phyloP scores from a whole-genome alignment of 37 sponge, comb jelly and placozoan genomes.

The Beroe forskalii region DNA sequence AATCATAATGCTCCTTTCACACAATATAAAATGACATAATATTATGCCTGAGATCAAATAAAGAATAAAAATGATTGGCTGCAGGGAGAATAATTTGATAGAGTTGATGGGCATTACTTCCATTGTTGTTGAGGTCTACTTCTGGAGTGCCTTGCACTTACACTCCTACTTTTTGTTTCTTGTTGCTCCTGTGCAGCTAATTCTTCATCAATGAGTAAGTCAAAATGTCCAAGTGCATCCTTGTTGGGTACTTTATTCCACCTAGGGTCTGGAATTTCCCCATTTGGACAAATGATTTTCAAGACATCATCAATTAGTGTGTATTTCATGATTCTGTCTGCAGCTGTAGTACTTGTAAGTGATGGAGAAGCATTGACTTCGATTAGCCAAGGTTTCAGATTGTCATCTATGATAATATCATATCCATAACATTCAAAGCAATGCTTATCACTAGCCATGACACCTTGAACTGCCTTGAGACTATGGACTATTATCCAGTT shows the following conservation, averaged over 20 bases:
- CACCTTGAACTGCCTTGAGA: conserved; percentile 89
- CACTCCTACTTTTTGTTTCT: conserved; percentile 58
- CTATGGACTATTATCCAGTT: conserved; percentile 94
- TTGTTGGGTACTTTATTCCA: conserved; percentile 62
- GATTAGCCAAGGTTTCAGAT: conserved; percentile 96
- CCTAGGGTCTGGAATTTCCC: conserved; percentile 66
- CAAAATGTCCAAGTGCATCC: conserved; percentile 20
- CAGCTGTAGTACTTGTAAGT: conserved; percentile 82
- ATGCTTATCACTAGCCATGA: conserved; percentile 90
- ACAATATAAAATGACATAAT: too few species aligned
- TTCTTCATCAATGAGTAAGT: conserved; percentile 59
- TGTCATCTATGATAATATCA: conserved; percentile 90
- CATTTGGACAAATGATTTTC: conserved; percentile 82
- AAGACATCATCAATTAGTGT: conserved; percentile 83
- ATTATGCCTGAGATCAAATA: too few species aligned
- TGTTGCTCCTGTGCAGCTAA: conserved; percentile 57
- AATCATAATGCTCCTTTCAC: too few species aligned
- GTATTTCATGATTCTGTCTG: conserved; percentile 91
- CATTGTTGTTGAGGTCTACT: conserved; percentile 61
- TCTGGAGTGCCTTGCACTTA: background rate
- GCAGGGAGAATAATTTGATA: too few species aligned
- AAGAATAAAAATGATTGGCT: too few species aligned
- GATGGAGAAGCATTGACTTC: conserved; percentile 99
- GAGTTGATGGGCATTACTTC: too few species aligned
- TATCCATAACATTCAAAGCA: conserved; percentile 96